These are phyloP conservation scores for Hypocryptadius cinnamomeus DNA, from an alignment of 2,113 vertebrate species.

Conservation along the genomic window DNA sequence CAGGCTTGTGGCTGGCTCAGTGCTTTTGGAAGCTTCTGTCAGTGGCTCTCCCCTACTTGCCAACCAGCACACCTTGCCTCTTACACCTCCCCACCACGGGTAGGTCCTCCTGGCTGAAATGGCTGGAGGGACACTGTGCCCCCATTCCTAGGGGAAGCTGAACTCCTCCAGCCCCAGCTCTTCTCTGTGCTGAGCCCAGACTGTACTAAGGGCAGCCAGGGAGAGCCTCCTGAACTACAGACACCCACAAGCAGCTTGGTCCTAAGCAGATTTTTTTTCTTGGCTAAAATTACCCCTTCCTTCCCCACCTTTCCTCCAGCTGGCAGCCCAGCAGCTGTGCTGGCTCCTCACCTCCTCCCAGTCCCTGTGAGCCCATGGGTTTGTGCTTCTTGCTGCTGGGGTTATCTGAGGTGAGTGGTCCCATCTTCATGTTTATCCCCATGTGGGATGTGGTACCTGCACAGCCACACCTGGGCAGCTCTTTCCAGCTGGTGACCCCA, in stretches of 20 bases:
- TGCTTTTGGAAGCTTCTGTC: not conserved
- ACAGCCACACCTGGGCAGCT: not conserved
- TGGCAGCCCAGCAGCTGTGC: not conserved
- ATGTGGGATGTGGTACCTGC: not conserved
- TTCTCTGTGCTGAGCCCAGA: not conserved
- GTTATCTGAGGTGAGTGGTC: not conserved
- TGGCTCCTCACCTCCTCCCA: not conserved
- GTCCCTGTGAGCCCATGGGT: not conserved
- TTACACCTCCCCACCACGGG: not conserved
- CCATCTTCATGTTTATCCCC: fast-evolving
- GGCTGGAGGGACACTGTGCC: not conserved
- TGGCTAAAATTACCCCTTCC: not conserved
- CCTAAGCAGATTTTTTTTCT: not conserved
- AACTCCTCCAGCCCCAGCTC: not conserved
- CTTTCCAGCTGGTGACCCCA: not conserved
- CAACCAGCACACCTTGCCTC: not conserved
- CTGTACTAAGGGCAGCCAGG: not conserved
- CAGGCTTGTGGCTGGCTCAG: not conserved
- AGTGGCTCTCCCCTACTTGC: too few relatives aligned
- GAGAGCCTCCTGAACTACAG: not conserved
- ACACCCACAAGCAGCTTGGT: not conserved
- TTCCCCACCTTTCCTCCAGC: not conserved
- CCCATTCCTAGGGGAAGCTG: not conserved
- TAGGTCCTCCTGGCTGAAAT: not conserved
- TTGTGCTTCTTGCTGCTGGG: not conserved